These are phyloP conservation scores for Aplodontia rufa DNA, from an alignment of 2,113 vertebrate species.

Conservation along the genomic window DNA sequence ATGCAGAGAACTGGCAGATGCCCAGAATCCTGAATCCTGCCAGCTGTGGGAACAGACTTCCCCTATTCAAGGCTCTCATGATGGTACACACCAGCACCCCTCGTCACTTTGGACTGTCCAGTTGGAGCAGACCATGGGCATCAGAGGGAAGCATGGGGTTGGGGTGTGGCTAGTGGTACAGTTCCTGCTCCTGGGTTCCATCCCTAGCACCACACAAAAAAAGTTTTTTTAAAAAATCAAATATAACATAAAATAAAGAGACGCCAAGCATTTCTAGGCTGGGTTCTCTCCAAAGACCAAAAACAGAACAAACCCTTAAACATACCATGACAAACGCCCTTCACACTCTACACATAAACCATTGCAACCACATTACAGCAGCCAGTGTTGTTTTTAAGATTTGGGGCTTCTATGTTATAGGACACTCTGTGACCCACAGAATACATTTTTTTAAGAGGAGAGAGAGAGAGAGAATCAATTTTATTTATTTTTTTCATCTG, in stretches of 20 bases:
- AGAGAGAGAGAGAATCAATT: too few species aligned
- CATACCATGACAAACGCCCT: background rate
- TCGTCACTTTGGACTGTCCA: background rate
- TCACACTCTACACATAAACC: background rate
- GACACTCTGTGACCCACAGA: background rate
- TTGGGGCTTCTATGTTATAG: slow-evolving; percentile 1
- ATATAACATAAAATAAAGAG: background rate
- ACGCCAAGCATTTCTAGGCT: background rate
- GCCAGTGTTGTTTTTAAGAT: background rate
- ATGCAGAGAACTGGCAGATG: background rate
- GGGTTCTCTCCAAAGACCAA: background rate
- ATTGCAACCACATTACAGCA: background rate
- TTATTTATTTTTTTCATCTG: too few species aligned
- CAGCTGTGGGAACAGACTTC: fast-evolving
- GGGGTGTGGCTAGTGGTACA: background rate
- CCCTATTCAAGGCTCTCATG: background rate
- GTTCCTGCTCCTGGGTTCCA: background rate
- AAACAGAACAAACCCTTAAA: background rate
- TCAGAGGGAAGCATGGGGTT: background rate
- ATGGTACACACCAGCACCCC: background rate
- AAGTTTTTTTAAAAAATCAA: background rate
- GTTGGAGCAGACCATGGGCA: background rate
- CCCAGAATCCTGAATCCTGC: background rate
- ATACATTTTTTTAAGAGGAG: slow-evolving; percentile 8
- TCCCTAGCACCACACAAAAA: background rate